Evolutionary conservation across 35 echinoderm and acorn worm species (phyloP), one percentile per base, ranked within the genome.

Genomic region (Strongylocentrotus purpuratus): DNA sequence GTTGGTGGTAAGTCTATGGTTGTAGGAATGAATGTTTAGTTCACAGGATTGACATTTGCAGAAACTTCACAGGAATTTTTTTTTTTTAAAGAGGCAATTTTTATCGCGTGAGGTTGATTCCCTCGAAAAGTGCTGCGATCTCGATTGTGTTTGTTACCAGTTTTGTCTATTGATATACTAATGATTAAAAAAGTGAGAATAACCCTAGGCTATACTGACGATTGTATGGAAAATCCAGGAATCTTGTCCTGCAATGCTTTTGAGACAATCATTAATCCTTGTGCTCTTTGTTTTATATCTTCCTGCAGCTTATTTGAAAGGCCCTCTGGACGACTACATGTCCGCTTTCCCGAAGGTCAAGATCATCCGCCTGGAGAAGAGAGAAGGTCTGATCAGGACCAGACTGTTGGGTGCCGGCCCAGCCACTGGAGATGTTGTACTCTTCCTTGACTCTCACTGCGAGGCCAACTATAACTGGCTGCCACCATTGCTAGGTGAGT

Each of bases 371-470:
- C 90, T 96, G 47, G 35, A 33, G 2, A 78, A 96, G 48, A 48
- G 98, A 48, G 96, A 98, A 60, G 98, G 98, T 46, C 94, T 99
- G 60, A 99, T 99, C 46, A 88, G 98, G 20, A 99, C 98, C 47
- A 93, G 98, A 92, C 95, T 99, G 17, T 33, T 95, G 41, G 98
- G 98, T 20, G 98, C 97, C 61, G 85, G 86, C 4, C 87, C 32
- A 46, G 98, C 98, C 2, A 97, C 95, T 4, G 98, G 98, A 17
- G 97, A 97, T 33, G 98, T 99, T 45, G 25, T 99, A 0, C 45
- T 99, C 41, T 98, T 97, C 94, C 97, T 99, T 9, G 98, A 99
- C 65, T 99, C 98, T 87, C 98, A 99, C 88, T 98, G 97, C 95
- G 98, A 99, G 94, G 96, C 95, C 6, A 99, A 99, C 88, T 92